phyloP scores from a whole-genome alignment of 2,888 invertebrate genomes.

The Eledona agricola region DNA sequence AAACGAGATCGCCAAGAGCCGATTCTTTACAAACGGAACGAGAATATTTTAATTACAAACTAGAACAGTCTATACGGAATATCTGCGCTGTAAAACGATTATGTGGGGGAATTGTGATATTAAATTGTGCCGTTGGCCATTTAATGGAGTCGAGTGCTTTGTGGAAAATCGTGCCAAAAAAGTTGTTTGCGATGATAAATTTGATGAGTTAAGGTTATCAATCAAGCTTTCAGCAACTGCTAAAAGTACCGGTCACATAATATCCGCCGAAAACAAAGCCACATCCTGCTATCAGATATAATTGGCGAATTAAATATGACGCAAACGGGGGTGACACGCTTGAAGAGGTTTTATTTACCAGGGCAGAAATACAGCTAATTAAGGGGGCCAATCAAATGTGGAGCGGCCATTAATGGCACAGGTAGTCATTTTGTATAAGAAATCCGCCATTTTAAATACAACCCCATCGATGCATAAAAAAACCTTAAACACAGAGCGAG shows the following conservation, averaged over 20 bases:
- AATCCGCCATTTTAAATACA: conserved; percentile 19
- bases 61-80: too few species aligned
- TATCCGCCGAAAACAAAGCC: conserved; percentile 14
- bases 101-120: too few species aligned
- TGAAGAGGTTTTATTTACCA: conserved; percentile 17
- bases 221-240: too few species aligned
- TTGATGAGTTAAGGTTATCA: too few species aligned
- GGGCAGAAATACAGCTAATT: conserved; percentile 9
- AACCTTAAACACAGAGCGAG: conserved; percentile 1
- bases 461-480: conserved; percentile 1
- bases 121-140: too few species aligned
- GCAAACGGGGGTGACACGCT: conserved; percentile 28
- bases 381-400: conserved; percentile 29
- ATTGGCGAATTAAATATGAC: conserved; percentile 26
- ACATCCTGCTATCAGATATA: conserved; percentile 18
- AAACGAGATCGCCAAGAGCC: not conserved
- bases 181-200: not conserved
- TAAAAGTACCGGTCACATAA: conserved; percentile 17
- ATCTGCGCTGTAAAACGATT: too few species aligned
- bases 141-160: too few species aligned
- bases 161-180: conserved; percentile 1
- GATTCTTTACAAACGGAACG: not conserved
- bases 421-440: conserved; percentile 17
- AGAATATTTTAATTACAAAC: too few species aligned
- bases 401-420: conserved; percentile 31